Evolutionary conservation across 2,888 invertebrate genomes (phyloP).

Genomic region (Acheta domesticus): DNA sequence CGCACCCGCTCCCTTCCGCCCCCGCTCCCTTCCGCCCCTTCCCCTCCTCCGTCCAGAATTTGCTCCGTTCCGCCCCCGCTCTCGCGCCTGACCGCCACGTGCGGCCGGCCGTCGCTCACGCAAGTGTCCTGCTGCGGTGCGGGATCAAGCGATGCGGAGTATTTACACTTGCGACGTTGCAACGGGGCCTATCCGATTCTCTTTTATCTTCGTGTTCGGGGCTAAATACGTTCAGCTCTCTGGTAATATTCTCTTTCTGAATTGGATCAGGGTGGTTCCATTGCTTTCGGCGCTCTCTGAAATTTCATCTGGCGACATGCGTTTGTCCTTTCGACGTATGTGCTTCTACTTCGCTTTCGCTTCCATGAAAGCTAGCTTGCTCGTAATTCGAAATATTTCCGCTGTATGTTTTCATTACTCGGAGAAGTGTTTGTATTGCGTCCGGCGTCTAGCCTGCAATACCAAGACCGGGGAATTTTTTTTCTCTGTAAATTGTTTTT

Average conservation of each 20-base stretch:
- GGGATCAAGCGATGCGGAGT: not conserved
- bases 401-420: not conserved
- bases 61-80: not conserved
- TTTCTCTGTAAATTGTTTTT: too few species aligned
- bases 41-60: not conserved
- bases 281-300: not conserved
- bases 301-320: not conserved
- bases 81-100: too few species aligned
- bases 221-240: not conserved
- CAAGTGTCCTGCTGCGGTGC: too few species aligned
- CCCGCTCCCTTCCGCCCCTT: not conserved
- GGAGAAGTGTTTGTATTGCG: too few species aligned
- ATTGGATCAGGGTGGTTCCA: not conserved
- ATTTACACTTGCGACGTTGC: constrained; percentile 2
- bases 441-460: too few species aligned
- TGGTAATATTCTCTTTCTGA: not conserved
- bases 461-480: too few species aligned
- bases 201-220: not conserved
- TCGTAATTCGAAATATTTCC: not conserved
- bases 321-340: not conserved
- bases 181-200: not conserved
- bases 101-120: too few species aligned
- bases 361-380: not conserved
- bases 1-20: not conserved
- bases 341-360: not conserved